Evolutionary conservation across 2,888 invertebrate species (phyloP).

Genomic region (Cenopis cana): DNA sequence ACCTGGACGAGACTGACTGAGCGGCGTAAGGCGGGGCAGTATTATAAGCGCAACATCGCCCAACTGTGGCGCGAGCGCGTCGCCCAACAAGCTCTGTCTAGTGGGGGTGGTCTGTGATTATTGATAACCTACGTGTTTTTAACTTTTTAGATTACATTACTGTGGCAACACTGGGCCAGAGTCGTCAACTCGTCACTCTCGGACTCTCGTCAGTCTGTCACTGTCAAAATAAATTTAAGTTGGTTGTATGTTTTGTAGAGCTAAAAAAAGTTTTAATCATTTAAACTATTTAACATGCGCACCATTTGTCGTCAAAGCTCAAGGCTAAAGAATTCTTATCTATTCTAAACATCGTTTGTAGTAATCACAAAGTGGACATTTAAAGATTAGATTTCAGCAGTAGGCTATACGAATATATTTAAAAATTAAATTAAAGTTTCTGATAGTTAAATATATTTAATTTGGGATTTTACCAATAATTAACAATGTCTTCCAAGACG

Average conservation of each 20-base stretch:
- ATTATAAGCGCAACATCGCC: too few species aligned
- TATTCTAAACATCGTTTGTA: conserved; percentile 33
- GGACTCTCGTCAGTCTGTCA: not conserved
- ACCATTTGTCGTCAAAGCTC: conserved; percentile 25
- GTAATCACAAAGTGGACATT: not conserved
- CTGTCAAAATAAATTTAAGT: conserved; percentile 6
- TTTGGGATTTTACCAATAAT: not conserved
- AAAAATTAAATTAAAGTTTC: not conserved
- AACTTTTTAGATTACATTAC: too few species aligned
- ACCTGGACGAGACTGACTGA: too few species aligned
- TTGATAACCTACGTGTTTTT: too few species aligned
- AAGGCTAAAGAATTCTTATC: conserved; percentile 33
- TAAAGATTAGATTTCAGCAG: not conserved
- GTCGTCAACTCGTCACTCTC: too few species aligned
- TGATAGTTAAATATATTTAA: not conserved
- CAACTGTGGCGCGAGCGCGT: too few species aligned
- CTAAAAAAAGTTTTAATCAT: conserved; percentile 21
- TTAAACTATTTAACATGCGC: conserved; percentile 22
- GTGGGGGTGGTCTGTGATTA: too few species aligned
- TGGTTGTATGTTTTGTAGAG: conserved; percentile 6
- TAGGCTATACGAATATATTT: not conserved
- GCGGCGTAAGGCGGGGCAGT: too few species aligned
- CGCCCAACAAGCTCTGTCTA: too few species aligned
- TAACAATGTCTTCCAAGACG: conserved; percentile 45
- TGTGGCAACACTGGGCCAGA: too few species aligned